Base-by-base conservation (phyloP, 2,113 vertebrate genomes). In the Elephas maximus region DNA sequence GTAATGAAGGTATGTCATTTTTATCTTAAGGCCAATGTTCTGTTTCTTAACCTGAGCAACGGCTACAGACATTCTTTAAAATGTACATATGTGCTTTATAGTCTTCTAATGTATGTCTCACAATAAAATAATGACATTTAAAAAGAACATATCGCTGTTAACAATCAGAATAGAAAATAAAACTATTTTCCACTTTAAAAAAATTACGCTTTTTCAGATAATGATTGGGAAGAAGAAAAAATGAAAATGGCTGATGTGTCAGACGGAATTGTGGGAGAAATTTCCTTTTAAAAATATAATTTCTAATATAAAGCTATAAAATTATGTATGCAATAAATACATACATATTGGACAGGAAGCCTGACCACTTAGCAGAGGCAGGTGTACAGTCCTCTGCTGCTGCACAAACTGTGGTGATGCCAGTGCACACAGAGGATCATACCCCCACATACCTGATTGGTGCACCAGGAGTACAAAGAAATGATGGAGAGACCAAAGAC, bases 401-500 rank as follows among this genome's bases (percentile, higher is more conserved):
- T 37, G 1, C 45, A 37, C 14, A 73, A 30, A 69, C 28, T 3
- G 2, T 2, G 51, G 87, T 6, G 21, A 18, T 18, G 14, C 51
- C 37, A 30, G n/a, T 20, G 9, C 2, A 51, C 28, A 24, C 21
- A 14, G 3, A 37, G 26, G 26, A 57, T 8, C 18, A 45, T 8
- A 8, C 6, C 5, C 23, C 44, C 7, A 44, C 6, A 0, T 0
- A 99, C 99, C 99, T 99, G 99, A 89, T 99, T 99, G 0, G 98
- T 98, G 90, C 99, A 99, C 99, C 99, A 99, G 96, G 99, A 99
- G 99, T 99, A 99, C 69, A 98, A 89, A 30, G 99, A 99, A 23
- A 99, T 80, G 23, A 99, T 98, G 11, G 99, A 98, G 51, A 99
- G 97, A 5, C 99, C 99, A 37, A 99, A 97, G 53, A 99, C 0